Evolutionary conservation across 1,140 invertebrate genomes (phyloP).

Genomic region (Neodiprion pinetum): DNA sequence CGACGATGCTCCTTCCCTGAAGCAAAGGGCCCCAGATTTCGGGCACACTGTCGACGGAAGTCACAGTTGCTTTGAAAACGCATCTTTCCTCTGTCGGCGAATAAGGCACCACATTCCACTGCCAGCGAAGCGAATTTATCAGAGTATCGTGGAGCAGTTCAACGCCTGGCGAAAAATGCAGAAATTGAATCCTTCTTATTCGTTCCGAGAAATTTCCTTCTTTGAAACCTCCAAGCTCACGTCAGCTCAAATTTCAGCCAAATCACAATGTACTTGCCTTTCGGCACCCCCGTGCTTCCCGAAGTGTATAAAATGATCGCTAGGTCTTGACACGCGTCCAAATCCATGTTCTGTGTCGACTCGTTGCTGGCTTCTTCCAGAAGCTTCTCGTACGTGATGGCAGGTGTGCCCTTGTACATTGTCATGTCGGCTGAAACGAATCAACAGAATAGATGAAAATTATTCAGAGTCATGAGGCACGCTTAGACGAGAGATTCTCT

Average conservation of each 20-base stretch:
- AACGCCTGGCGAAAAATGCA: constrained; percentile 65
- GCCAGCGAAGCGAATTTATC: constrained; percentile 83
- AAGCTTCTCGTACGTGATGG: constrained; percentile 60
- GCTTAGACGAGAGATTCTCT: neutral
- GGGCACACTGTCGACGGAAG: constrained; percentile 86
- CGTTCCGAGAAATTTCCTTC: too few relatives aligned
- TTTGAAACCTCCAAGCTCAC: too few relatives aligned
- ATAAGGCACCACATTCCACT: constrained; percentile 81
- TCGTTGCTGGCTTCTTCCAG: constrained; percentile 55
- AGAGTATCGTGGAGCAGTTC: constrained; percentile 79
- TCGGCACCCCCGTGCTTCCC: constrained; percentile 91
- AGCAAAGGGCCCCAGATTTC: constrained; percentile 87
- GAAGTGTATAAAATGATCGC: constrained; percentile 91
- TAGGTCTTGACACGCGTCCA: constrained; percentile 56
- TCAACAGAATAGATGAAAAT: constrained; percentile 23
- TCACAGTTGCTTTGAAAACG: constrained; percentile 85
- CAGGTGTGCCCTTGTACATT: constrained; percentile 49
- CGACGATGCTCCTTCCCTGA: constrained; percentile 73
- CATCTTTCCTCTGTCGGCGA: constrained; percentile 69
- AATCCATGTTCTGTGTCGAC: constrained; percentile 46
- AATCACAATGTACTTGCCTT: constrained; percentile 67
- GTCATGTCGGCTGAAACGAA: constrained; percentile 42
- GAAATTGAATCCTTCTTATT: too few relatives aligned
- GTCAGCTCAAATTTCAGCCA: too few relatives aligned
- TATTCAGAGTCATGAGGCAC: neutral